Conservation (phyloP, 2,888 invertebrate species). For the Zygogramma bicolorata region DNA sequence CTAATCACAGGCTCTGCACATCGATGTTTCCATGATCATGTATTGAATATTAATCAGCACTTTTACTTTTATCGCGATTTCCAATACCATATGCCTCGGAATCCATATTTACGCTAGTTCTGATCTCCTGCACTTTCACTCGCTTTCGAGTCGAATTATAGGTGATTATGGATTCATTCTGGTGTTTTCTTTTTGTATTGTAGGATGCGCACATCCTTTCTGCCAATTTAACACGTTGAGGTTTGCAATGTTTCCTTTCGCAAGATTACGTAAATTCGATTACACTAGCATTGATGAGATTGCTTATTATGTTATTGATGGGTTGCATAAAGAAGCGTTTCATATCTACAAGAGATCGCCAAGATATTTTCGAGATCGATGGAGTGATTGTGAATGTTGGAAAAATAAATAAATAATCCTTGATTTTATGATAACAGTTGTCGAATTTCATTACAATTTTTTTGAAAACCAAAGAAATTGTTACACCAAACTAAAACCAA, state of each 20-base stretch:
- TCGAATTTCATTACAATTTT: too few relatives aligned
- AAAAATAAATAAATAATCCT: too few relatives aligned
- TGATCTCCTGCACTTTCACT: conserved; percentile 29
- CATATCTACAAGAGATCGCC: too few relatives aligned
- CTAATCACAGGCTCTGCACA: neutral
- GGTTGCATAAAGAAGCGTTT: too few relatives aligned
- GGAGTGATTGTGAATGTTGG: too few relatives aligned
- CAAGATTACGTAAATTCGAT: conserved; percentile 12
- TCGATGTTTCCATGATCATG: neutral
- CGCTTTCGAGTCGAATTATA: conserved; percentile 34
- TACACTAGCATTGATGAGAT: neutral
- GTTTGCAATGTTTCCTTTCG: conserved; percentile 6
- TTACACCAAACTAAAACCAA: too few relatives aligned
- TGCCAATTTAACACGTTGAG: conserved; percentile 16
- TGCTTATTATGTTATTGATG: neutral
- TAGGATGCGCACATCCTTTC: conserved; percentile 38
- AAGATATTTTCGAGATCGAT: too few relatives aligned
- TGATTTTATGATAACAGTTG: too few relatives aligned
- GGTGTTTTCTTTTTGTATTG: conserved; percentile 28
- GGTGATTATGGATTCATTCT: conserved; percentile 20
- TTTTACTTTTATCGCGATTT: conserved; percentile 20
- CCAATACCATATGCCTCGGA: conserved; percentile 21
- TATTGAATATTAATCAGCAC: conserved; percentile 1
- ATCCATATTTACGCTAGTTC: conserved; percentile 24
- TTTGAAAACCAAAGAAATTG: too few relatives aligned